Percentiles rank a stretch among this genome's conserved stretches.
These are phyloP conservation scores for Sabatieria punctata DNA, from an alignment of 2,888 invertebrate genomes.

Conservation along the genomic window DNA sequence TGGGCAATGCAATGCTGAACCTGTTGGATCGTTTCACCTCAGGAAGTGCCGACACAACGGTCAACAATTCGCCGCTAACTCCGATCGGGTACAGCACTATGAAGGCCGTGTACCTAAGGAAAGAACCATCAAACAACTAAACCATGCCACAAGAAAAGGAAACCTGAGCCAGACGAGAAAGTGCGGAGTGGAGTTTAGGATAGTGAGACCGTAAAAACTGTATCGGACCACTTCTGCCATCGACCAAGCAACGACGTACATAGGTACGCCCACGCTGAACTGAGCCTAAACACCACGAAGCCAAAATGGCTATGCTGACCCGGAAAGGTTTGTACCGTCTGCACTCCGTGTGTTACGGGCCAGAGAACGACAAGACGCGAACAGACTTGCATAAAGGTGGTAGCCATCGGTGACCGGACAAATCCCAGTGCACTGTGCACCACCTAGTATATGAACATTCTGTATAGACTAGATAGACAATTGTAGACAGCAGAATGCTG, in stretches of 20 bases:
- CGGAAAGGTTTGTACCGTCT: conserved; percentile 38
- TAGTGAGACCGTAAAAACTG: conserved; percentile 64
- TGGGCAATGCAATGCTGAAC: conserved; percentile 46
- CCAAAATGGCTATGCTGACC: too few species aligned
- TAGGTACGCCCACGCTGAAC: conserved; percentile 50
- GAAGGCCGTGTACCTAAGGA: conserved; percentile 71
- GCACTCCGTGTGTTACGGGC: conserved; percentile 57
- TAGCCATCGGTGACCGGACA: conserved; percentile 62
- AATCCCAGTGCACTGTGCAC: conserved; percentile 60
- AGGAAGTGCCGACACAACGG: conserved; percentile 60
- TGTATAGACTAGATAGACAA: too few species aligned
- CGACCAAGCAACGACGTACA: conserved; percentile 74
- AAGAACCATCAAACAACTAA: background rate
- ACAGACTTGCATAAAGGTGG: conserved; percentile 68
- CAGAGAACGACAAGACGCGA: conserved; percentile 77
- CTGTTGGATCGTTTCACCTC: conserved; percentile 40
- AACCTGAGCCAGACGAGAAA: conserved; percentile 48
- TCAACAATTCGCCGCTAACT: conserved; percentile 79
- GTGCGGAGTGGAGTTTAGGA: conserved; percentile 55
- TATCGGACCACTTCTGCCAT: conserved; percentile 88
- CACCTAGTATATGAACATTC: conserved; percentile 44
- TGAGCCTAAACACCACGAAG: conserved; percentile 55
- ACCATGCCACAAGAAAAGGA: background rate
- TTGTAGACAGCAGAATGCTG: conserved; percentile 13
- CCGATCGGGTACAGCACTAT: conserved; percentile 78